These are phyloP conservation scores for Gryllus bimaculatus DNA, from an alignment of 1,140 invertebrate species.

Conservation along the genomic window DNA sequence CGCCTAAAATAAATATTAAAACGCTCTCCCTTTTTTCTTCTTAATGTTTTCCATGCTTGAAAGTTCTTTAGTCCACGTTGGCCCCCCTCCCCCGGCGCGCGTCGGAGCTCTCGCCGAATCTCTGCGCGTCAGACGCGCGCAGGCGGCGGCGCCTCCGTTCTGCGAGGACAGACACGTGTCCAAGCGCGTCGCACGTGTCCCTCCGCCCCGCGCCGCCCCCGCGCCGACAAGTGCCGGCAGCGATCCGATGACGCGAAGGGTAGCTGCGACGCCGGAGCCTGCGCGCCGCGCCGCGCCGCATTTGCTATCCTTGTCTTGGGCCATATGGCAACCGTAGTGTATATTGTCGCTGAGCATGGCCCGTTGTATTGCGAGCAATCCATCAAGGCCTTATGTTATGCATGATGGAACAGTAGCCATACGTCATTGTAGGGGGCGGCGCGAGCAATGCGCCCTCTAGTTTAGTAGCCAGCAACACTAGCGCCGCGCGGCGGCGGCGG, in stretches of 20 bases:
- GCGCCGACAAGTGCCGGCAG: background rate
- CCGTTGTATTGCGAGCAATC: background rate
- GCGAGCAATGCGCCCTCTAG: background rate
- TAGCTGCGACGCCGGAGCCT: background rate
- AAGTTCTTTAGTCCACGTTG: too few relatives aligned
- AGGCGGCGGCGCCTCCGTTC: too few relatives aligned
- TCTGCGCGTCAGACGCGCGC: too few relatives aligned
- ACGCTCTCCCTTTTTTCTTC: too few relatives aligned
- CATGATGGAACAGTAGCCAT: background rate
- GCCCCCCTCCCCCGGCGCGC: too few relatives aligned
- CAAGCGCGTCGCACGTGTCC: too few relatives aligned
- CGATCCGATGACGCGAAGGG: background rate
- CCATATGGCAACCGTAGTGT: constrained; percentile 3
- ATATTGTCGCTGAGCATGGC: background rate
- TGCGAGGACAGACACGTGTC: background rate
- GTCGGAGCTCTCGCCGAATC: too few relatives aligned
- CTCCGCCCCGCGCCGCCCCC: too few relatives aligned
- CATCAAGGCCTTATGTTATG: constrained; percentile 4
- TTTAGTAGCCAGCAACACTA: too few relatives aligned
- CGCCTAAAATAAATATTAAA: too few relatives aligned
- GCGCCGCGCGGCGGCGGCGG: too few relatives aligned
- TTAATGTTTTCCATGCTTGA: too few relatives aligned
- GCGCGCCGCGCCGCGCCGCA: background rate
- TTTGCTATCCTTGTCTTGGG: background rate
- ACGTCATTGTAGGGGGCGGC: background rate